These are phyloP conservation scores for Phasia obesa DNA, from an alignment of 2,888 invertebrate genomes.

Conservation along the genomic window DNA sequence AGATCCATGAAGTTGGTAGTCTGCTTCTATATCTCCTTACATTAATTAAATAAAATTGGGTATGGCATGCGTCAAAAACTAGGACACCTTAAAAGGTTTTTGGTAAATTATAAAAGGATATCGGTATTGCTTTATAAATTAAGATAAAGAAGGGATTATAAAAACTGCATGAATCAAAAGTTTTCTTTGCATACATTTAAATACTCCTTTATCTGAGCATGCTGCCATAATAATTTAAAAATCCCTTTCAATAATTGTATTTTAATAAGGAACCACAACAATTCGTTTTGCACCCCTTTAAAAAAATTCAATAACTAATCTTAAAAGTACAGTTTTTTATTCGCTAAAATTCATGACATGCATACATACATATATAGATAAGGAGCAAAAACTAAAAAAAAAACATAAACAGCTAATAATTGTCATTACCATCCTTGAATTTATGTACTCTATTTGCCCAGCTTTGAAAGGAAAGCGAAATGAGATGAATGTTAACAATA, in stretches of 20 bases:
- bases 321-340: slow-evolving; percentile 54
- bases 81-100: too few relatives aligned
- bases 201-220: not conserved
- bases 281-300: slow-evolving; percentile 34
- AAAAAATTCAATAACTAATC: slow-evolving; percentile 8
- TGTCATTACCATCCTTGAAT: slow-evolving; percentile 46
- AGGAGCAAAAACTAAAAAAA: not conserved
- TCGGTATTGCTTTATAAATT: too few relatives aligned
- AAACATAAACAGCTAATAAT: slow-evolving; percentile 39
- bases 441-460: slow-evolving; percentile 16
- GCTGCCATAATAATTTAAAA: slow-evolving; percentile 1
- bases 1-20: too few relatives aligned
- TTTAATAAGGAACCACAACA: not conserved
- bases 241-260: not conserved
- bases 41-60: too few relatives aligned
- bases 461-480: not conserved
- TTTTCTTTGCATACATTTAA: too few relatives aligned
- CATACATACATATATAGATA: too few relatives aligned
- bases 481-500: slow-evolving; percentile 5
- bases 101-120: too few relatives aligned
- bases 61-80: too few relatives aligned
- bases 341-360: not conserved
- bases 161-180: too few relatives aligned
- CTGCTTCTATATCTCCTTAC: too few relatives aligned
- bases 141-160: too few relatives aligned